Base-by-base conservation (phyloP, 1,140 invertebrate genomes). In the Magallana gigas region DNA sequence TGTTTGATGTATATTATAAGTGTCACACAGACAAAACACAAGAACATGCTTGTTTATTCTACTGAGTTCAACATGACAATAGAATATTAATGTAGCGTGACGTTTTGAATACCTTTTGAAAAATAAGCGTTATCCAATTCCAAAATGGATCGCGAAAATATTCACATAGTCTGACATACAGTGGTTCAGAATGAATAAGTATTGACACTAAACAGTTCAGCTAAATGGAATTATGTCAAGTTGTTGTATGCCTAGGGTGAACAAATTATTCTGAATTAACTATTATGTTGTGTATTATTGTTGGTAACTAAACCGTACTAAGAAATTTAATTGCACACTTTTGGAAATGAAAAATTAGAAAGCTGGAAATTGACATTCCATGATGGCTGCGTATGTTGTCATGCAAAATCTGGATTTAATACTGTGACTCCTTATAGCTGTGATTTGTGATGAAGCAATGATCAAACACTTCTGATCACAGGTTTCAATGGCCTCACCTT, bases 401-500 rank as follows among this genome's bases (percentile, higher is more conserved):
- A 48, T 4, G 36, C 36, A 48, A 48, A 48, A 48, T 48, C 36
- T 4, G 36, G 36, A 48, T 4, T 48, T 48, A 5, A 48, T 48
- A 12, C 68, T 29, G 23, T 36, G 23, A 76, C 14, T n/a, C 5
- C n/a, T 18, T 8, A 36, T 11, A 23, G 36, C 36, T 76, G 14
- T 76, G 14, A 76, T 76, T 76, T 76, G 8, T 23, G 68, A 76
- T 76, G 36, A 76, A 76, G 16, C 68, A 76, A 76, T 76, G 68
- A 76, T 76, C 23, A 76, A 76, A 18, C 23, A 18, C 68, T 76
- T 76, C 23, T 76, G 68, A 76, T 76, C 23, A 76, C 68, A 76
- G 68, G 68, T 76, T 76, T 76, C 68, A 71, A 88, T 88, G 87
- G 81, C 85, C 60, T 85, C 87, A 83, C 85, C 87, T 0, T 88